Base-by-base conservation (phyloP, 1,140 invertebrate genomes). In the Lycorma delicatula region DNA sequence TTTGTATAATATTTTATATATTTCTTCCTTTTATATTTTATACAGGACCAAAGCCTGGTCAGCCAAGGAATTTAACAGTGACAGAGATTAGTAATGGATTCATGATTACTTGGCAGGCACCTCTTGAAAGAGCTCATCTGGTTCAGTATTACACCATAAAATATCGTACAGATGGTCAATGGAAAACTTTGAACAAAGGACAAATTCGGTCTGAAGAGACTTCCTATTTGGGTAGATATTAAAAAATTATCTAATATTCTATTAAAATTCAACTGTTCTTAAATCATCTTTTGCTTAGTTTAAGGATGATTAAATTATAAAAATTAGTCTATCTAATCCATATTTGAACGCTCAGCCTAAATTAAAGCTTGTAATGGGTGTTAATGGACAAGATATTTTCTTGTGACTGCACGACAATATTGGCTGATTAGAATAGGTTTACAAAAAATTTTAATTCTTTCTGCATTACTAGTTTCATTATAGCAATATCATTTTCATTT, bases 131-230 rank as follows among this genome's bases (percentile, higher is more conserved):
- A 60, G 79, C 81, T 20, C 79, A 87, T 63, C 77, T 90, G 20
- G 83, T 95, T 60, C 87, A 91, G 70, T 90, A 91, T 76, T 96
- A 95, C 72, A 87, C 86, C 44, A 91, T 95, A 70, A 90, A 93
- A 72, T 93, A 91, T 76, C 83, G 85, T 68, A 89, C 86, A 20
- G 89, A 92, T 71, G 86, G 85, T 56, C 81, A 82, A 62, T 93
- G 87, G 89, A 91, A 88, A 73, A 84, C 82, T 56, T 79, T 91
- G 64, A 92, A 90, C 74, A 85, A 89, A 64, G 88, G 87, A 60
- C 83, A 88, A 69, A 92, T 94, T 68, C 80, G 87, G 62, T 84
- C 89, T 1, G 88, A 91, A 74, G 89, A 90, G 74, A 91, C 89
- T 59, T 85, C 83, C 68, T 93, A 89, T 77, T 78, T 91, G 72